These are phyloP conservation scores for Thalpophila matura DNA, from an alignment of 2,888 invertebrate genomes.

Conservation along the genomic window DNA sequence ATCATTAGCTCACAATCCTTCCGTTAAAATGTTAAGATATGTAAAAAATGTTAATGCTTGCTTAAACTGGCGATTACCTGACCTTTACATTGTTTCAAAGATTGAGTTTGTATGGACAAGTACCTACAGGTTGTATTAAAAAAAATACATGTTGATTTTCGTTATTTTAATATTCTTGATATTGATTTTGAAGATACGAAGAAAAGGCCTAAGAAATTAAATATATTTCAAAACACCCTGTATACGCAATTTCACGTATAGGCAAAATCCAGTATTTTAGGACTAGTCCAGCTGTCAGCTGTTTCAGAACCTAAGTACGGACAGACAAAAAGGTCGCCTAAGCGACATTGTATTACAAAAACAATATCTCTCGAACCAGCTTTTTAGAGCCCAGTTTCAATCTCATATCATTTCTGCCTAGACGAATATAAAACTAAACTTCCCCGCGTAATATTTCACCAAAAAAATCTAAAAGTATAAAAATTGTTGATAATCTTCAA, in stretches of 20 bases:
- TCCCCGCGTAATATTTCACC: no score
- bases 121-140: neutral
- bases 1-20: constrained; percentile 35
- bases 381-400: constrained; percentile 2
- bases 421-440: constrained; percentile 1
- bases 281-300: constrained; percentile 32
- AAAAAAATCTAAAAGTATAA: neutral
- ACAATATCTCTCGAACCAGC: constrained; percentile 1
- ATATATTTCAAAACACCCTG: neutral
- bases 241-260: neutral
- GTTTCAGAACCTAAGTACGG: constrained; percentile 28
- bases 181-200: no score
- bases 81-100: constrained; percentile 8
- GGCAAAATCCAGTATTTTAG: constrained; percentile 6
- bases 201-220: no score
- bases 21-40: constrained; percentile 23
- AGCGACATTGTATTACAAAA: constrained; percentile 19
- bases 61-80: neutral
- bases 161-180: no score
- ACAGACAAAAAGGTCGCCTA: constrained; percentile 35
- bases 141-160: no score
- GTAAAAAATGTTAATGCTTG: constrained; percentile 1
- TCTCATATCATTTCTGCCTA: neutral
- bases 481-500: neutral
- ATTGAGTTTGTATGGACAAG: constrained; percentile 1